Conservation (phyloP, 2,888 invertebrate genomes). For the Acanthacorydalis orientalis region DNA sequence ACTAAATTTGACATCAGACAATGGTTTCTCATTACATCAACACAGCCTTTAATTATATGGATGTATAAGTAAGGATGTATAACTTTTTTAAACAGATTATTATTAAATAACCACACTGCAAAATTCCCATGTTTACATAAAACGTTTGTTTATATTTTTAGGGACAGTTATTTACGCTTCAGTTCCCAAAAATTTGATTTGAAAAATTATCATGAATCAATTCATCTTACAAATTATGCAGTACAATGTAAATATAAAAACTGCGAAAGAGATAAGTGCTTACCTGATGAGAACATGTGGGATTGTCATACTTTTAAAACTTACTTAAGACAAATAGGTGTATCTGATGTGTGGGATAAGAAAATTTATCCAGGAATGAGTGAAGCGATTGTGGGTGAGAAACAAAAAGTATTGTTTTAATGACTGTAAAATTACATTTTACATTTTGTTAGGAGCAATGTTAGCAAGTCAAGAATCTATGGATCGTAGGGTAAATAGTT, state of each 20-base stretch:
- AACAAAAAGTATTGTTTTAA: conserved; percentile 13
- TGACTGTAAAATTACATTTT: not conserved
- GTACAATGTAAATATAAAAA: conserved; percentile 79
- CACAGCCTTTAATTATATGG: conserved; percentile 82
- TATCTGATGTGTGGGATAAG: conserved; percentile 63
- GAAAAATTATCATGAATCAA: conserved; percentile 77
- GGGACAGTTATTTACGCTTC: conserved; percentile 82
- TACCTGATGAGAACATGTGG: conserved; percentile 94
- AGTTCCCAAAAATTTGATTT: conserved; percentile 79
- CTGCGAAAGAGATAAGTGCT: conserved; percentile 48
- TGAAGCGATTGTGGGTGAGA: conserved; percentile 1
- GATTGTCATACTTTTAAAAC: conserved; percentile 65
- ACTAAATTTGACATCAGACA: conserved; percentile 92
- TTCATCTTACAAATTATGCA: conserved; percentile 86
- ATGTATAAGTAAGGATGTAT: conserved; percentile 56
- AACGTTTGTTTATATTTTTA: conserved; percentile 22
- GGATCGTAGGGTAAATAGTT: conserved; percentile 68
- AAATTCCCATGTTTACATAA: not conserved
- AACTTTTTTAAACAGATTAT: too few species aligned
- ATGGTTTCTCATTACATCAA: conserved; percentile 85
- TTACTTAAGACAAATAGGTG: conserved; percentile 48
- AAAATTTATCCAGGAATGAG: conserved; percentile 72
- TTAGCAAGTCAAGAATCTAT: conserved; percentile 74
- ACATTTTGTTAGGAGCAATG: conserved; percentile 52
- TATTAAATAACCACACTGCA: too few species aligned